Percentiles rank a stretch among this genome's conserved stretches.
phyloP scores from a whole-genome alignment of 1,140 invertebrate genomes.

The Popillia japonica region DNA sequence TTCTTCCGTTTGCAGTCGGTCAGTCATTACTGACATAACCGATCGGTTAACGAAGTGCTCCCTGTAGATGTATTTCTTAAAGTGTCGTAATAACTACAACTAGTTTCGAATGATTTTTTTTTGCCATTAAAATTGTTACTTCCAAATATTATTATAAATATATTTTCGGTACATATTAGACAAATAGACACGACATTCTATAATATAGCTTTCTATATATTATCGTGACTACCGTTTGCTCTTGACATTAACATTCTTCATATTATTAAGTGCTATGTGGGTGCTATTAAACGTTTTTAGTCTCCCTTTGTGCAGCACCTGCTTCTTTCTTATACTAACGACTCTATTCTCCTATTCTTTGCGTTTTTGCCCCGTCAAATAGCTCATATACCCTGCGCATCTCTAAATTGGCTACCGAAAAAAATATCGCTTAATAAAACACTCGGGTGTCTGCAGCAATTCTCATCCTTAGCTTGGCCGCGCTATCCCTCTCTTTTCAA shows the following conservation, averaged over 20 bases:
- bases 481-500: background rate
- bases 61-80: too few relatives aligned
- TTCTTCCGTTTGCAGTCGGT: too few relatives aligned
- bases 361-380: background rate
- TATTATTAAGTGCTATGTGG: background rate
- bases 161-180: too few relatives aligned
- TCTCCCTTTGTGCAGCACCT: background rate
- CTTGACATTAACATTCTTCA: background rate
- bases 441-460: background rate
- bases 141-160: too few relatives aligned
- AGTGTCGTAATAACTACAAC: too few relatives aligned
- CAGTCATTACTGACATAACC: too few relatives aligned
- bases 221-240: background rate
- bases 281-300: background rate
- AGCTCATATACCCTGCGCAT: background rate
- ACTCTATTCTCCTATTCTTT: background rate
- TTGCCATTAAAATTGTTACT: too few relatives aligned
- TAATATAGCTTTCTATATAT: too few relatives aligned
- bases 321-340: slow-evolving; percentile 2
- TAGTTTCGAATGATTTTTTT: too few relatives aligned
- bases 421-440: slow-evolving; percentile 13
- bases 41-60: too few relatives aligned
- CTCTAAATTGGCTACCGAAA: background rate
- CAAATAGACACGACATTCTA: too few relatives aligned
- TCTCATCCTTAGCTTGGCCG: background rate